These are phyloP conservation scores for Telmatherina bonti DNA, from an alignment of 2,797 vertebrate species.

Conservation along the genomic window DNA sequence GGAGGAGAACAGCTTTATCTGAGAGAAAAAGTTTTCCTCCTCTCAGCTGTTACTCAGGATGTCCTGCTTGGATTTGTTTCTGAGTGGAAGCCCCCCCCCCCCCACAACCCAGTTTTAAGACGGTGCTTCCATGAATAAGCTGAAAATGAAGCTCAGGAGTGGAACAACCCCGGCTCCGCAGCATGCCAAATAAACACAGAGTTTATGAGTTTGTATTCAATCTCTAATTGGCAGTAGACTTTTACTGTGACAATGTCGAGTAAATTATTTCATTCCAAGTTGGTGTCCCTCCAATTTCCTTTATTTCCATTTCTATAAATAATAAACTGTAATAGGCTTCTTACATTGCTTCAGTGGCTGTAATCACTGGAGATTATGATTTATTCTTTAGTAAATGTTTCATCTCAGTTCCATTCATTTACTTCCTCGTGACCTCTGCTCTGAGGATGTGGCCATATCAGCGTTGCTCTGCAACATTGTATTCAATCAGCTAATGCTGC, in stretches of 20 bases:
- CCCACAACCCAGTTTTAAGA: conserved; percentile 6
- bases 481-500: conserved; percentile 79
- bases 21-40: background rate
- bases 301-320: conserved; percentile 35
- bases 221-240: conserved; percentile 73
- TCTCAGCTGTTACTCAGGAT: background rate
- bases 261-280: conserved; percentile 68
- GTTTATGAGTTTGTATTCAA: conserved; percentile 72
- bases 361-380: conserved; percentile 21
- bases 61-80: conserved; percentile 19
- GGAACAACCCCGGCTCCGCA: conserved; percentile 32
- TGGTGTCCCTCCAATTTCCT: conserved; percentile 57
- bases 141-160: conserved; percentile 52
- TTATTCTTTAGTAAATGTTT: background rate
- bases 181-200: conserved; percentile 63
- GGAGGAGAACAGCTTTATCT: background rate
- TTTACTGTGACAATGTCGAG: conserved; percentile 58
- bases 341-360: conserved; percentile 23
- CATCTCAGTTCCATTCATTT: conserved; percentile 22
- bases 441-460: conserved; percentile 3
- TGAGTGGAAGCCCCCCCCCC: background rate
- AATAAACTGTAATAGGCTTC: conserved; percentile 33
- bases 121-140: conserved; percentile 54
- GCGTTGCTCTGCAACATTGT: conserved; percentile 13
- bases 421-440: conserved; percentile 2